Percentiles rank a stretch among this genome's conserved stretches.
These are phyloP conservation scores for Rallus limicola DNA, from an alignment of 2,113 vertebrate species.

Conservation along the genomic window DNA sequence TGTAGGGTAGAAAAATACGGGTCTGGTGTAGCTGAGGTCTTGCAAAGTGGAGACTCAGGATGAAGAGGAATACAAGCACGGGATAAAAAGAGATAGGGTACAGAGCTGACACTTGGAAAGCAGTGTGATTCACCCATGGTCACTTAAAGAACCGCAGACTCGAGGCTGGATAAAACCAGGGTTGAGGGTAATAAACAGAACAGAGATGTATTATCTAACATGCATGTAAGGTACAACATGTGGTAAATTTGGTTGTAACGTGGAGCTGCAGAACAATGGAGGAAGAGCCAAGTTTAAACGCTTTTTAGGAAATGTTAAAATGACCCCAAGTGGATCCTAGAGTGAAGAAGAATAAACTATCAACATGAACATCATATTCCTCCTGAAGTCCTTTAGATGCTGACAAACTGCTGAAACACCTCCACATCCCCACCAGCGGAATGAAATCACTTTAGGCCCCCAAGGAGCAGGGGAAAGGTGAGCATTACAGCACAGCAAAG, in stretches of 20 bases:
- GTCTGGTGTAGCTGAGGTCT: neutral
- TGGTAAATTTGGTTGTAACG: fast-evolving
- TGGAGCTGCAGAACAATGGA: neutral
- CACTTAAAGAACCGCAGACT: neutral
- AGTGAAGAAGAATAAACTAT: neutral
- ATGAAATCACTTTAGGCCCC: neutral
- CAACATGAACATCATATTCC: neutral
- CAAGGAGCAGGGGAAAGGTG: neutral
- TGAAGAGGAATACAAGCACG: neutral
- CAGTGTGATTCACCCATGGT: neutral
- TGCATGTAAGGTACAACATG: neutral
- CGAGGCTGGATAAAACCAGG: neutral
- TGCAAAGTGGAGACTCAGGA: neutral
- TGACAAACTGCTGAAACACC: neutral
- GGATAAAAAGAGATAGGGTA: neutral
- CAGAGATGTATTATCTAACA: neutral
- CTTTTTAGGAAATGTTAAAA: neutral
- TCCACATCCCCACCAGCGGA: neutral
- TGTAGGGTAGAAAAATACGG: neutral
- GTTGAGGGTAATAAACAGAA: neutral
- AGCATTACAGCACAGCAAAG: neutral
- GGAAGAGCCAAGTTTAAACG: neutral
- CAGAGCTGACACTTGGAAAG: neutral
- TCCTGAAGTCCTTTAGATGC: neutral
- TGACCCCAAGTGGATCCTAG: neutral